phyloP scores from a whole-genome alignment of 2,888 invertebrate genomes.

The Melanchra persicariae region DNA sequence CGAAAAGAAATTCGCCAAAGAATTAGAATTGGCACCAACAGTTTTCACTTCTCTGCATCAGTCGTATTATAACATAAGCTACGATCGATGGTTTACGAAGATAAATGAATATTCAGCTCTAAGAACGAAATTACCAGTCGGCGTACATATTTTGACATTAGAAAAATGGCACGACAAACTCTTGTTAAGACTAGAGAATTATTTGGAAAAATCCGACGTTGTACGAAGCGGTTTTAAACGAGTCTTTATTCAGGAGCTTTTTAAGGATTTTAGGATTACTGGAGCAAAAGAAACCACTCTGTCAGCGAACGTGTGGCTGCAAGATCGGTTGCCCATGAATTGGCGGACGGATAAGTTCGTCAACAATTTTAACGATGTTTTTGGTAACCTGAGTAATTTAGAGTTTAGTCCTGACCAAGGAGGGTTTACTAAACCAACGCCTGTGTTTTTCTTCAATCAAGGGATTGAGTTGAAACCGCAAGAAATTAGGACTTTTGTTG shows the following conservation, averaged over 20 bases:
- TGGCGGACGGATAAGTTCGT: conserved; percentile 86
- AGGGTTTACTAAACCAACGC: conserved; percentile 17
- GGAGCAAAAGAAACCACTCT: conserved; percentile 92
- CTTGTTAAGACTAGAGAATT: conserved; percentile 95
- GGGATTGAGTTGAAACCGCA: conserved; percentile 92
- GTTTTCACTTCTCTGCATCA: conserved; percentile 65
- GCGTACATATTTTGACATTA: conserved; percentile 94
- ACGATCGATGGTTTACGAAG: conserved; percentile 81
- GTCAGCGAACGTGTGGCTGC: conserved; percentile 92
- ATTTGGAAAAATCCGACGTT: conserved; percentile 92
- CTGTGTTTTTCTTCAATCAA: conserved; percentile 68
- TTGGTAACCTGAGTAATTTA: conserved; percentile 62
- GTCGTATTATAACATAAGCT: conserved; percentile 39
- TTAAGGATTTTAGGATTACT: conserved; percentile 88
- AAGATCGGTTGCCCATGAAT: conserved; percentile 87
- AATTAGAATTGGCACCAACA: conserved; percentile 74
- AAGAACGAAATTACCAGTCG: conserved; percentile 91
- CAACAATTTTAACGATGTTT: conserved; percentile 75
- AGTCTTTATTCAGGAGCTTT: conserved; percentile 91
- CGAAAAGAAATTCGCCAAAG: conserved; percentile 83
- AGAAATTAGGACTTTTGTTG: conserved; percentile 93
- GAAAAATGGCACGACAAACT: conserved; percentile 93
- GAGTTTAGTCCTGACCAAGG: conserved; percentile 63
- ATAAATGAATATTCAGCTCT: conserved; percentile 86
- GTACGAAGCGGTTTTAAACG: conserved; percentile 88